Evolutionary conservation across 1,140 invertebrate species (phyloP), one percentile per base, ranked within the genome.

Genomic region (Cydia splendana): DNA sequence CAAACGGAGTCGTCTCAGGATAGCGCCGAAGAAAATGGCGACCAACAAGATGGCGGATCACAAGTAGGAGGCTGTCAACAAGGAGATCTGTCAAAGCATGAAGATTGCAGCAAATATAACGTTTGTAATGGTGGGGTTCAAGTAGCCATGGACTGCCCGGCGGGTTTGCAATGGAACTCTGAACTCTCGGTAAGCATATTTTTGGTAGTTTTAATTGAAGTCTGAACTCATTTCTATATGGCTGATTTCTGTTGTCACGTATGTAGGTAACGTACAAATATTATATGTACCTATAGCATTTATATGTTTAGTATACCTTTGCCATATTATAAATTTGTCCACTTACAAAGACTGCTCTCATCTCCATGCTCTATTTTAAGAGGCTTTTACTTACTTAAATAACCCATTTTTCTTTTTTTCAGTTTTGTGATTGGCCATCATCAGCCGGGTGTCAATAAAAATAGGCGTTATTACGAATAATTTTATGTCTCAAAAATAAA

Each of bases 21-120:
- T 71, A 38, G 34, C 34, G 67, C n/a, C 7, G 4, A 24, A 24
- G 2, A 30, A 67, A n/a, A 67, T 67, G 65, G 24, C 24, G 12
- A 3, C 18, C 2, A 34, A 71, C 38, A 42, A 71, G 15, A 42
- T 42, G 67, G 34, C 4, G 34, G 10, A 51, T 15, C 20, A 18
- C 7, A 62, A 62, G 4, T 12, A 24, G 57, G 1, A 18, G 20
- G 38, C n/a, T 71, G 67, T 18, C 3, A 18, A 1, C 15, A 42
- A 6, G 67, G 67, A 34, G 67, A 10, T 4, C n/a, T 71, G 38
- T 71, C 67, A 15, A 12, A 34, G 5, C 13, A 71, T 18, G 9
- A 38, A 18, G 67, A 71, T 38, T 71, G 67, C 67, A 20, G 67
- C n/a, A 38, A 38, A 12, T 71, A 71, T 13, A 71, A 71, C n/a